These are phyloP conservation scores for Clytia hemisphaerica DNA, from an alignment of 30 jellyfish, hydroid and myxozoan species.

Conservation along the genomic window DNA sequence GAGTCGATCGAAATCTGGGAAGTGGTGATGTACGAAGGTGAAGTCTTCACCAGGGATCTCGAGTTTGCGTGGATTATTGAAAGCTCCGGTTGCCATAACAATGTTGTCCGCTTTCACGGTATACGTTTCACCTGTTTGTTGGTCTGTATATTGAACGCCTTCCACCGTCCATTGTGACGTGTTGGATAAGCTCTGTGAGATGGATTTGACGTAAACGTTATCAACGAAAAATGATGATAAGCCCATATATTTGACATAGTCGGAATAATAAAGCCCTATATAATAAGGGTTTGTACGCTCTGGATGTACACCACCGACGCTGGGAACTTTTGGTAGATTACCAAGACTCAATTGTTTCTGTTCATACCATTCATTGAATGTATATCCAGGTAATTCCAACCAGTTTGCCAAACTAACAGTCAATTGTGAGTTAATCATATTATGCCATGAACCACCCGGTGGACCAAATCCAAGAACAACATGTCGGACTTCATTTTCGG, in stretches of 20 bases:
- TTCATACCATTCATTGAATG: conserved; percentile 60
- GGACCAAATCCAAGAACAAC: conserved; percentile 85
- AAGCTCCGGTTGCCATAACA: conserved; percentile 86
- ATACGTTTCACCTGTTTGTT: conserved; percentile 29
- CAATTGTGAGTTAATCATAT: conserved; percentile 74
- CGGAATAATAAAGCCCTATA: conserved; percentile 78
- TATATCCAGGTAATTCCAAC: conserved; percentile 84
- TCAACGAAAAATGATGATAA: conserved; percentile 50
- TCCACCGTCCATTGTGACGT: conserved; percentile 54
- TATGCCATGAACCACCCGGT: conserved; percentile 96
- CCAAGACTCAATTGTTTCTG: conserved; percentile 51
- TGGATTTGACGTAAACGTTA: conserved; percentile 78
- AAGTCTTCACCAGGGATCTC: conserved; percentile 67
- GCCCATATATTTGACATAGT: conserved; percentile 61
- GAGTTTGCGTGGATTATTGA: conserved; percentile 60
- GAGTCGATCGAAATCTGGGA: conserved; percentile 66
- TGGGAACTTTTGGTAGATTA: conserved; percentile 65
- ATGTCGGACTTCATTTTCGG: conserved; percentile 51
- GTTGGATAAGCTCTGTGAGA: conserved; percentile 45
- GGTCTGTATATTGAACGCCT: conserved; percentile 42
- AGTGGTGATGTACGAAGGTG: conserved; percentile 51
- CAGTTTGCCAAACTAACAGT: conserved; percentile 73
- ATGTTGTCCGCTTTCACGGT: conserved; percentile 66
- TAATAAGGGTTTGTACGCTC: conserved; percentile 65
- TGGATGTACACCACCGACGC: conserved; percentile 65